Conservation (phyloP, 2,113 vertebrate species). For the Plecotus auritus region DNA sequence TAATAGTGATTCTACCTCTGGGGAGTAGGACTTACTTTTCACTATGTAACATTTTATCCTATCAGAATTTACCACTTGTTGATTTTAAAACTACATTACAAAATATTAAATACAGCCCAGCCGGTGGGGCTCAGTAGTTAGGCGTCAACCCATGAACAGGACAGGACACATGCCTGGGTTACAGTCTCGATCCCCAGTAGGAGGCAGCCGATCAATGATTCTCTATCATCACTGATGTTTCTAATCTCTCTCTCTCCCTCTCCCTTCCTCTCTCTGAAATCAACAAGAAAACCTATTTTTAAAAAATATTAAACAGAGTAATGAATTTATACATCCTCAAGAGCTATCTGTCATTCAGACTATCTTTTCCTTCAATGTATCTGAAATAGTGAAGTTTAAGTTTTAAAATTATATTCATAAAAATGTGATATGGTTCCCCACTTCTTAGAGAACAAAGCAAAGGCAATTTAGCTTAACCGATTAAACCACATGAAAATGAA, state of each 20-base stretch:
- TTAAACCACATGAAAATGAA: not conserved
- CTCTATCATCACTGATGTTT: too few relatives aligned
- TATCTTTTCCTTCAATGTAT: not conserved
- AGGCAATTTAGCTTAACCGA: not conserved
- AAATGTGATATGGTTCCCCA: not conserved
- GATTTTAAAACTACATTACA: not conserved
- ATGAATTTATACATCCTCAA: not conserved
- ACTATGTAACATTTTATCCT: not conserved
- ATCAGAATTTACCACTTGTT: not conserved
- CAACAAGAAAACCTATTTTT: too few relatives aligned
- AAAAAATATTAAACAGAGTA: not conserved
- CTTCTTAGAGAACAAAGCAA: not conserved
- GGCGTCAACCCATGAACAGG: too few relatives aligned
- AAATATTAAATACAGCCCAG: not conserved
- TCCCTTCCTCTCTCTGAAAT: too few relatives aligned
- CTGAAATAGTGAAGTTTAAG: not conserved
- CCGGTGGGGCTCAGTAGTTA: too few relatives aligned
- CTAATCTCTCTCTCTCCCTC: too few relatives aligned
- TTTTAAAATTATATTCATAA: conserved; percentile 20
- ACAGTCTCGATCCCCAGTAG: too few relatives aligned
- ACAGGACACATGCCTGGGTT: too few relatives aligned
- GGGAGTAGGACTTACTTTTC: not conserved
- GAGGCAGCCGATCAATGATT: too few relatives aligned
- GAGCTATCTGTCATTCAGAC: not conserved
- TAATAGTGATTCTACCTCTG: not conserved